Conservation (phyloP, 2,797 vertebrate genomes). For the Geotria australis region DNA sequence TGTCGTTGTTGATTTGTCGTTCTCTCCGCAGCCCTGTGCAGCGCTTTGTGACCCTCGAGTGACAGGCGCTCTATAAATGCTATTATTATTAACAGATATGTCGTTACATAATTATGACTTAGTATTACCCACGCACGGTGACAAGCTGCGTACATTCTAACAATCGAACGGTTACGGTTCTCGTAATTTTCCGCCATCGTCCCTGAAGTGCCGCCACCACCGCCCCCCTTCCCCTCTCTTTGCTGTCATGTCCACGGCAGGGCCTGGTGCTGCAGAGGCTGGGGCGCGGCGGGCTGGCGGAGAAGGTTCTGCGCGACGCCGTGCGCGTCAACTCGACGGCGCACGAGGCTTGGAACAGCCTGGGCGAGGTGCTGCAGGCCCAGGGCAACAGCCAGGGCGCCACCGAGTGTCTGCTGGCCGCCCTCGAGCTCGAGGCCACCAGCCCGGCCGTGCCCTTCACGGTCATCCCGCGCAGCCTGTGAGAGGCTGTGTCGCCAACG, state of each 20-base stretch:
- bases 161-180: too few species aligned
- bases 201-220: neutral
- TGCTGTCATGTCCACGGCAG: conserved; percentile 15
- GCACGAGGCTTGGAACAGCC: conserved; percentile 80
- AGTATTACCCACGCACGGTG: too few species aligned
- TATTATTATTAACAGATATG: too few species aligned
- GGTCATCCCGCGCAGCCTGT: conserved; percentile 65
- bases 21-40: too few species aligned
- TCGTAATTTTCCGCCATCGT: too few species aligned
- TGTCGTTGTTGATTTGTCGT: too few species aligned
- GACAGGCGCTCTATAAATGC: too few species aligned
- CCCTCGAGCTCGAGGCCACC: conserved; percentile 85
- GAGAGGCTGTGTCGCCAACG: conserved; percentile 5
- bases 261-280: conserved; percentile 79
- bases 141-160: too few species aligned
- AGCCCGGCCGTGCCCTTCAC: conserved; percentile 80
- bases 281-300: conserved; percentile 60
- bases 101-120: too few species aligned
- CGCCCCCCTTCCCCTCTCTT: conserved; percentile 5
- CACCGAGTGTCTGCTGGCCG: conserved; percentile 78
- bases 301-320: conserved; percentile 71
- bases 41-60: too few species aligned
- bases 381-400: conserved; percentile 66
- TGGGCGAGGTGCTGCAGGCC: conserved; percentile 79
- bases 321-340: conserved; percentile 90